Base-by-base conservation (phyloP, 1,140 invertebrate species). In the Cydia fagiglandana region DNA sequence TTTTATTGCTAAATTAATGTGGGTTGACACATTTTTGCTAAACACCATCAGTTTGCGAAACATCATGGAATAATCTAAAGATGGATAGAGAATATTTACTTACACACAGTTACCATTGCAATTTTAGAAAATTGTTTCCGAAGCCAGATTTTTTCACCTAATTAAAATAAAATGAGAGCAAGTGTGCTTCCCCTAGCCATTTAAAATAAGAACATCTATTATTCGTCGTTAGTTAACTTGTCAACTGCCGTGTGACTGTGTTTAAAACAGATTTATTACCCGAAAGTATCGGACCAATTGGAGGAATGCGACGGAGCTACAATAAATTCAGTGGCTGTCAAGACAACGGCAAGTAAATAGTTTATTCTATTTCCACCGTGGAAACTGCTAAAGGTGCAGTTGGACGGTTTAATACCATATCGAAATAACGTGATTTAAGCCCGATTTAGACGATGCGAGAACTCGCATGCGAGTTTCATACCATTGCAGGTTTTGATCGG, bases 181-280 rank as follows among this genome's bases (percentile, higher is more conserved):
- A 53, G 6, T 17, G 50, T 53, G 12, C 47, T 1, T 53, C 50
- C 15, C 15, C n/a, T 53, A n/a, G 5, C 5, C n/a, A 61, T 61
- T 61, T 61, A 61, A 61, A 61, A 61, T 61, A 17, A 61, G 56
- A 61, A 61, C 56, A 7, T n/a, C 56, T 24, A 61, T 61, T 61
- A 61, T 61, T 61, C 24, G 56, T 61, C 56, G 34, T 17, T 70
- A 70, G 66, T 70, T 70, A 70, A 70, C 30, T 70, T 70, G 66
- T 70, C 66, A 70, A 68, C 64, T 24, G 64, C 64, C 50, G 13
- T 68, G 64, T 64, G 64, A 28, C 28, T 64, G 20, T 64, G 61
- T 68, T 68, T 68, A 68, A 68, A 68, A 34, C 24, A n/a, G 24
- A 68, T 68, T 68, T 68, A 68, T 68, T 68, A 34, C 64, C 64